Conservation (phyloP, 2,888 invertebrate genomes). For the Eilema caniola region DNA sequence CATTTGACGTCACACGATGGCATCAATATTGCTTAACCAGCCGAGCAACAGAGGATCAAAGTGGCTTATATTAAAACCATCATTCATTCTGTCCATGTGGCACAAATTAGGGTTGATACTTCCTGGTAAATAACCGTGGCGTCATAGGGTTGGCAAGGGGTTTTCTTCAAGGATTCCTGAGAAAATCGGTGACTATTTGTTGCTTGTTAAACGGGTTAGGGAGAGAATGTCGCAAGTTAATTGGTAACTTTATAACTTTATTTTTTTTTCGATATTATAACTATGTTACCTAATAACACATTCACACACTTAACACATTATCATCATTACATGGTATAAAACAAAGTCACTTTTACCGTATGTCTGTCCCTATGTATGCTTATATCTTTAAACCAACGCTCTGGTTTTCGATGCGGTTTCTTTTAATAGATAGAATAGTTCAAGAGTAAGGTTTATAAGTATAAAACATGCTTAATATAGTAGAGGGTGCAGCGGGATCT, state of each 20-base stretch:
- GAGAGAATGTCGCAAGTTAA: background rate
- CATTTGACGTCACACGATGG: background rate
- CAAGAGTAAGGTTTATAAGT: too few species aligned
- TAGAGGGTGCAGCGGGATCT: too few species aligned
- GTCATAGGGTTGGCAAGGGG: constrained; percentile 1
- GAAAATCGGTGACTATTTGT: background rate
- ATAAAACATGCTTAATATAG: too few species aligned
- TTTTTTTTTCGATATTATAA: background rate
- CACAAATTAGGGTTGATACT: constrained; percentile 40
- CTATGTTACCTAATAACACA: too few species aligned
- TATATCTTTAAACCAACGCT: too few species aligned
- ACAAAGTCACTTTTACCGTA: too few species aligned
- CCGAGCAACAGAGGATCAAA: constrained; percentile 53
- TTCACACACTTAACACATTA: too few species aligned
- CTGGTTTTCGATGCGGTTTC: too few species aligned
- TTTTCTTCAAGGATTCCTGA: constrained; percentile 5
- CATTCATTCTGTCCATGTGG: constrained; percentile 39
- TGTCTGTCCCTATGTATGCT: too few species aligned
- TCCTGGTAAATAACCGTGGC: constrained; percentile 32
- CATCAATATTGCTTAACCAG: constrained; percentile 44
- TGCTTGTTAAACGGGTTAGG: background rate
- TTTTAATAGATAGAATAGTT: too few species aligned
- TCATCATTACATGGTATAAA: too few species aligned
- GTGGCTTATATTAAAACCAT: constrained; percentile 53
- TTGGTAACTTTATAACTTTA: background rate